Percentiles rank a stretch among this genome's conserved stretches.
phyloP scores from a whole-genome alignment of 2,888 invertebrate genomes.

The Limnephilus lunatus region DNA sequence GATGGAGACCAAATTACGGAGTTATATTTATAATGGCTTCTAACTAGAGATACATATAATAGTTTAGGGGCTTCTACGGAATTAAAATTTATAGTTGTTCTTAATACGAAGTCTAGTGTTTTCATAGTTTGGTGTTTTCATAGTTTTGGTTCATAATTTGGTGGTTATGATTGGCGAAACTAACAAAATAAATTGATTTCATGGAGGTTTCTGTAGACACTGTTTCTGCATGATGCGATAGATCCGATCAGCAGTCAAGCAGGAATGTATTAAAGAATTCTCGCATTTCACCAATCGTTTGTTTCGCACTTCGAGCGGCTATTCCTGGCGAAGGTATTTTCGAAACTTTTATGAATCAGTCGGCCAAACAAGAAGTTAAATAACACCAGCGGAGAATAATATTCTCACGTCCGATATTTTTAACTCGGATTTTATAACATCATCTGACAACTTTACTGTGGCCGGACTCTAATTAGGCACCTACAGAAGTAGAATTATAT shows the following conservation, averaged over 20 bases:
- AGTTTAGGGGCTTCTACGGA: too few relatives aligned
- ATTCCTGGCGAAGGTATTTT: background rate
- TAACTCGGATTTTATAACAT: background rate
- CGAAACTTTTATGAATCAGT: constrained; percentile 23
- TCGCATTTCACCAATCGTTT: background rate
- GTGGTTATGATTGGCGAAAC: too few relatives aligned
- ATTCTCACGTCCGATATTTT: background rate
- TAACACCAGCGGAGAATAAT: background rate
- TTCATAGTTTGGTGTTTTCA: too few relatives aligned
- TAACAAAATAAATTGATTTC: too few relatives aligned
- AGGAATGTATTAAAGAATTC: background rate
- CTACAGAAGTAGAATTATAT: background rate
- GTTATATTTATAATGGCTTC: too few relatives aligned
- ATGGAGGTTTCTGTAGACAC: too few relatives aligned
- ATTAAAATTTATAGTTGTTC: too few relatives aligned
- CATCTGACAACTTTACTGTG: background rate
- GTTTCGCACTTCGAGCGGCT: background rate
- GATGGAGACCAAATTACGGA: too few relatives aligned
- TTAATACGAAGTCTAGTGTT: too few relatives aligned
- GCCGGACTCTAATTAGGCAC: background rate
- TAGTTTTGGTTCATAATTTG: too few relatives aligned
- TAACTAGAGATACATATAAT: too few relatives aligned
- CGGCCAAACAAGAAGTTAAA: background rate
- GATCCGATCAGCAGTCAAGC: background rate
- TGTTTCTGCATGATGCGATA: background rate